Evolutionary conservation across 2,797 vertebrate species (phyloP).

Genomic region (Anableps anableps): DNA sequence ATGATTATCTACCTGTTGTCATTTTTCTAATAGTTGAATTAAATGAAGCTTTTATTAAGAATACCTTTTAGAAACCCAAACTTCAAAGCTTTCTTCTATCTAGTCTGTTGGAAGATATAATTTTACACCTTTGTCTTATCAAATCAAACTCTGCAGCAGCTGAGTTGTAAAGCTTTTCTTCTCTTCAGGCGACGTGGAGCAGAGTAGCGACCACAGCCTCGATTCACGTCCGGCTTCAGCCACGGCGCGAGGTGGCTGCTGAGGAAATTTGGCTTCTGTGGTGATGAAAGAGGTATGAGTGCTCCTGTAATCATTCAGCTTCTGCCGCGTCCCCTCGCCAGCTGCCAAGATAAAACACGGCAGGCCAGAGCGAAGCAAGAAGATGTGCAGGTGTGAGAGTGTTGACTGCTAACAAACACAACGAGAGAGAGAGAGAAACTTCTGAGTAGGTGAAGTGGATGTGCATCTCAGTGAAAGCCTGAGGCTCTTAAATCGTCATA

Average conservation of each 20-base stretch:
- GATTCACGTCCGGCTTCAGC: neutral
- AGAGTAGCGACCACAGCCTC: neutral
- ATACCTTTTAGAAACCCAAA: neutral
- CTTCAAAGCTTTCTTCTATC: neutral
- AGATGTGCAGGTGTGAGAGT: conserved; percentile 10
- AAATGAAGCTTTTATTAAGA: neutral
- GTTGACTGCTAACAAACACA: conserved; percentile 31
- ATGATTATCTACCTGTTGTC: neutral
- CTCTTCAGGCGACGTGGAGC: no score
- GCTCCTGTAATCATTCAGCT: conserved; percentile 29
- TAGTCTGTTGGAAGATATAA: no score
- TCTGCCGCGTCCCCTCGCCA: neutral
- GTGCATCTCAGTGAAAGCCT: conserved; percentile 29
- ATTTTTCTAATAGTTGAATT: neutral
- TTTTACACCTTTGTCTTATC: neutral
- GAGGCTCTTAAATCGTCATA: conserved; percentile 36
- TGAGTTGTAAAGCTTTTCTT: neutral
- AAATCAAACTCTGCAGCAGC: neutral
- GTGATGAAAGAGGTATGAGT: conserved; percentile 40
- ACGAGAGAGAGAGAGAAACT: conserved; percentile 9
- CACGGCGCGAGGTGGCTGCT: neutral
- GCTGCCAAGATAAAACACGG: conserved; percentile 21
- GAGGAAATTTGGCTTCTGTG: conserved; percentile 30
- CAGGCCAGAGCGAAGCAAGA: conserved; percentile 4
- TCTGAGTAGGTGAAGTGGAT: conserved; percentile 24